A percentile compares a stretch with the other conserved stretches of the same genome.
Evolutionary conservation across 2,888 invertebrate genomes (phyloP).

Genomic region (Carabus problematicus): DNA sequence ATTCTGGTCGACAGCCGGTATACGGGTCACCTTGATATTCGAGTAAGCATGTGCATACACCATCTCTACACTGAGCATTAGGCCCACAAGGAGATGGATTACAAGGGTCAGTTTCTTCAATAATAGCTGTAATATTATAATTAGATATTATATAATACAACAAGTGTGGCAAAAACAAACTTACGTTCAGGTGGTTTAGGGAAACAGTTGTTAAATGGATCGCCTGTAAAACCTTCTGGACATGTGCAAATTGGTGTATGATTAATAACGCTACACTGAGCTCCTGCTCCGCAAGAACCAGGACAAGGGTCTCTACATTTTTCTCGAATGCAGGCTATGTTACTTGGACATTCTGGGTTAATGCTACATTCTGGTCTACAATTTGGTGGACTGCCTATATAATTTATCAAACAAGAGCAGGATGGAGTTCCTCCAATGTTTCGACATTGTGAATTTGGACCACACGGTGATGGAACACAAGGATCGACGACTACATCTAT

Average conservation of each 20-base stretch:
- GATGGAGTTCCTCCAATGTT: constrained; percentile 66
- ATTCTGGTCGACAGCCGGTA: constrained; percentile 75
- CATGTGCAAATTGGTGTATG: constrained; percentile 82
- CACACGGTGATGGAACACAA: constrained; percentile 77
- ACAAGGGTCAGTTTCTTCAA: constrained; percentile 62
- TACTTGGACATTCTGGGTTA: constrained; percentile 75
- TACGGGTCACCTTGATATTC: constrained; percentile 69
- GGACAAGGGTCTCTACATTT: constrained; percentile 81
- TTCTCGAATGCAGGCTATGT: constrained; percentile 76
- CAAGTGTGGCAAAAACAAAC: constrained; percentile 18
- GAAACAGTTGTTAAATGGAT: constrained; percentile 75
- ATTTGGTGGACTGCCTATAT: constrained; percentile 72
- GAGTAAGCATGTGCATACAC: constrained; percentile 74
- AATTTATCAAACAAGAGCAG: constrained; percentile 71
- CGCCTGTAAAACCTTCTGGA: constrained; percentile 74
- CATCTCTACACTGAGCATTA: constrained; percentile 71
- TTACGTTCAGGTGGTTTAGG: constrained; percentile 61
- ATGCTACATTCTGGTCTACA: constrained; percentile 77
- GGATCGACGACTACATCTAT: constrained; percentile 61
- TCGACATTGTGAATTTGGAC: constrained; percentile 73
- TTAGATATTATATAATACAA: neutral
- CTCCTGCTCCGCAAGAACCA: constrained; percentile 76
- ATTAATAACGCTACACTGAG: constrained; percentile 76
- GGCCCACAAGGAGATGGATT: constrained; percentile 75
- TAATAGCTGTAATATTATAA: neutral